Evolutionary conservation across 2,797 vertebrate species (phyloP).

Genomic region (Babyrousa celebensis): DNA sequence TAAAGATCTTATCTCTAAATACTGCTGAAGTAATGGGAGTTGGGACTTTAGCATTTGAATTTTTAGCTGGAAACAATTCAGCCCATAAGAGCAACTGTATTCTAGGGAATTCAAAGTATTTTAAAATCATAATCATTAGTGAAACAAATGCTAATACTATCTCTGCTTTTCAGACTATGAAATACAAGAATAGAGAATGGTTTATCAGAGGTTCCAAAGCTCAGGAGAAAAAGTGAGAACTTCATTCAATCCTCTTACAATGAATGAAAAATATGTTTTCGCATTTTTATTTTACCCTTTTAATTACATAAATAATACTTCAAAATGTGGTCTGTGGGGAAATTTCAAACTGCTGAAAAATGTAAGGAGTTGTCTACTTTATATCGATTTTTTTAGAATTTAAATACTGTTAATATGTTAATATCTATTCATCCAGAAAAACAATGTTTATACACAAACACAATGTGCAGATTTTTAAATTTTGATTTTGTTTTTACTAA

Average conservation of each 20-base stretch:
- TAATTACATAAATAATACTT: slow-evolving; percentile 24
- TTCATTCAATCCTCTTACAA: background rate
- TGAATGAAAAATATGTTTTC: background rate
- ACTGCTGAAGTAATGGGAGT: background rate
- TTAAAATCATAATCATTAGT: slow-evolving; percentile 29
- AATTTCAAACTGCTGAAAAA: slow-evolving; percentile 21
- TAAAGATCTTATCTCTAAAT: background rate
- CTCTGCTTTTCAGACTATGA: background rate
- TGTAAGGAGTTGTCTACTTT: background rate
- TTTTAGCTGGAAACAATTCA: background rate
- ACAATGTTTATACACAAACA: background rate
- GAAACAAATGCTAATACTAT: background rate
- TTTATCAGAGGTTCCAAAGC: background rate
- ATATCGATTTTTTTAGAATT: background rate
- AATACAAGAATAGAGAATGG: background rate
- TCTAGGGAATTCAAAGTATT: slow-evolving; percentile 13
- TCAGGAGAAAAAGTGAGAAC: slow-evolving; percentile 1
- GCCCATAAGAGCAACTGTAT: background rate
- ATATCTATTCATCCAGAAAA: background rate
- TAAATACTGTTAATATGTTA: slow-evolving; percentile 21
- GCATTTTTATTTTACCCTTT: slow-evolving; percentile 44
- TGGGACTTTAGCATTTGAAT: background rate
- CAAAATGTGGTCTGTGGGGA: background rate
- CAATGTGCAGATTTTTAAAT: background rate
- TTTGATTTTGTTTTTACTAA: background rate